These are phyloP conservation scores for Loris lydekkerianus DNA, from an alignment of 2,797 vertebrate species.

Conservation along the genomic window DNA sequence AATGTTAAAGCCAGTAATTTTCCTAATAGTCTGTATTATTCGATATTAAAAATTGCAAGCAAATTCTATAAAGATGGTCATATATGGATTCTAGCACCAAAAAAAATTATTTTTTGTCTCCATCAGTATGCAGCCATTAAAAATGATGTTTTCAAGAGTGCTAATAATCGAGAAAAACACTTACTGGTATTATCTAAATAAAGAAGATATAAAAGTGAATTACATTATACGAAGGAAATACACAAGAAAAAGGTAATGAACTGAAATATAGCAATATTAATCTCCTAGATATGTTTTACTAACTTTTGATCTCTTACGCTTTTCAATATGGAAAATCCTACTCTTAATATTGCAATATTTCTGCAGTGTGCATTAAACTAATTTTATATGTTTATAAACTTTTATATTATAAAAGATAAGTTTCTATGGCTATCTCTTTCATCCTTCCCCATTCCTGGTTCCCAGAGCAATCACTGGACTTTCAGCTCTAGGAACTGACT, in stretches of 20 bases:
- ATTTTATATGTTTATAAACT: background rate
- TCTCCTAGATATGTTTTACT: background rate
- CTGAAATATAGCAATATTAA: background rate
- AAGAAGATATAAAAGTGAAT: background rate
- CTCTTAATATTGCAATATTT: background rate
- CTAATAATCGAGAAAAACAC: slow-evolving; percentile 8
- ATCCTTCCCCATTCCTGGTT: background rate
- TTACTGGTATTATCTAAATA: background rate
- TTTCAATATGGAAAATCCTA: background rate
- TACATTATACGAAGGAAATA: background rate
- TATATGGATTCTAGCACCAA: background rate
- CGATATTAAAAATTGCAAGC: background rate
- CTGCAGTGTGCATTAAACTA: background rate
- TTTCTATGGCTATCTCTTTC: background rate
- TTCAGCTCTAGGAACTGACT: background rate
- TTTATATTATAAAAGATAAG: background rate
- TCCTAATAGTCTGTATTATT: background rate
- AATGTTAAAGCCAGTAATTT: background rate
- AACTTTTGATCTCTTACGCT: background rate
- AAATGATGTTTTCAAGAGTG: slow-evolving; percentile 23
- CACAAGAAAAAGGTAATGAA: background rate
- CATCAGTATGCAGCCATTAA: background rate
- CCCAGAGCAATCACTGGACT: background rate
- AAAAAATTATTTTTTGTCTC: background rate
- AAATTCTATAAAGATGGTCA: background rate